These are phyloP conservation scores for Nothobranchius furzeri DNA, from an alignment of 2,113 vertebrate species.

Conservation along the genomic window DNA sequence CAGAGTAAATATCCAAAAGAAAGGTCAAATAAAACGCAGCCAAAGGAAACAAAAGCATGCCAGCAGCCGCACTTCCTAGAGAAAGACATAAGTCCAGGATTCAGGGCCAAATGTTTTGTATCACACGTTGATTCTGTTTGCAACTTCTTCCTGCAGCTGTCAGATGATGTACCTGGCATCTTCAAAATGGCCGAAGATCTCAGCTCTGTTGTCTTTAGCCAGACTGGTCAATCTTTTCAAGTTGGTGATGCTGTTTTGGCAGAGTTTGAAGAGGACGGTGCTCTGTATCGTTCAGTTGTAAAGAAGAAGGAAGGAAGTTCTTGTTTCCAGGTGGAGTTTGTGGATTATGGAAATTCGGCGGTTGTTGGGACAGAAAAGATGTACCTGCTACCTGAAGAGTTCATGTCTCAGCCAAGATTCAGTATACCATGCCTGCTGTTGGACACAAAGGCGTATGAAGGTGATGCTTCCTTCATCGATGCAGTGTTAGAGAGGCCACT, in stretches of 20 bases:
- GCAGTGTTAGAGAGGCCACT: slow-evolving; percentile 72
- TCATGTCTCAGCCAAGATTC: slow-evolving; percentile 77
- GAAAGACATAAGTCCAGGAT: slow-evolving; percentile 65
- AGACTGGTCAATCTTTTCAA: slow-evolving; percentile 21
- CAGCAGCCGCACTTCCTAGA: slow-evolving; percentile 73
- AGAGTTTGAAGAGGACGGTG: slow-evolving; percentile 72
- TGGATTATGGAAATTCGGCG: slow-evolving; percentile 87
- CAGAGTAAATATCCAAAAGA: neutral
- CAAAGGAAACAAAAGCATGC: neutral
- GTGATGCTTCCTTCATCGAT: slow-evolving; percentile 65
- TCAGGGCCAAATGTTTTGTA: slow-evolving; percentile 70
- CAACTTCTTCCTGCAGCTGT: slow-evolving; percentile 84
- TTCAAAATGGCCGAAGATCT: slow-evolving; percentile 77
- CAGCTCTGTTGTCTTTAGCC: slow-evolving; percentile 58
- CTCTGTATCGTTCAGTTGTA: slow-evolving; percentile 82
- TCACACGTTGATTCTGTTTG: slow-evolving; percentile 71
- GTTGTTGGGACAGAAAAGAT: slow-evolving; percentile 75
- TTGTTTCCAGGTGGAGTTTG: slow-evolving; percentile 82
- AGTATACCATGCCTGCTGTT: slow-evolving; percentile 80
- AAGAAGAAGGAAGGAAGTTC: slow-evolving; percentile 56
- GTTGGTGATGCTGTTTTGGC: slow-evolving; percentile 78
- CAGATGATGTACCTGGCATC: slow-evolving; percentile 78
- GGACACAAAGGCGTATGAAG: slow-evolving; percentile 53
- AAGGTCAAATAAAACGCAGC: neutral
- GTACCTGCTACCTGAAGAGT: slow-evolving; percentile 67